These are phyloP conservation scores for Colletes collaris DNA, from an alignment of 2,888 invertebrate species.

Conservation along the genomic window DNA sequence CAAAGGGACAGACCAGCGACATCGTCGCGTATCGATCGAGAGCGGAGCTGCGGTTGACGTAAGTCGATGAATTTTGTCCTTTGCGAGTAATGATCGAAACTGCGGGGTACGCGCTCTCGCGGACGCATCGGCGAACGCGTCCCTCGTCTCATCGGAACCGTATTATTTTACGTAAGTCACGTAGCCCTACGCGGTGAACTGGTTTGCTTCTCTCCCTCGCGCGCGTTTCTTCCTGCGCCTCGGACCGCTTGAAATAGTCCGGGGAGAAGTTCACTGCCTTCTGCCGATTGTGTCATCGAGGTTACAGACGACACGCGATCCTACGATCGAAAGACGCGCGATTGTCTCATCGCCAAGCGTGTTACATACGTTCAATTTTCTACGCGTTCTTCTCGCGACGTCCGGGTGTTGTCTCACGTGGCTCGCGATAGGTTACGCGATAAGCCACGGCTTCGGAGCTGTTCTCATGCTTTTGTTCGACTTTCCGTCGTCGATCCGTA, in stretches of 20 bases:
- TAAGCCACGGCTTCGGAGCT: not conserved
- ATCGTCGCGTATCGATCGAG: constrained; percentile 74
- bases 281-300: constrained; percentile 43
- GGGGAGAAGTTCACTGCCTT: constrained; percentile 48
- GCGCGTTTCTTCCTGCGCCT: constrained; percentile 24
- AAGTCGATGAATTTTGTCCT: constrained; percentile 71
- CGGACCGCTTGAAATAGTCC: constrained; percentile 39
- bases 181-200: constrained; percentile 42
- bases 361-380: constrained; percentile 1
- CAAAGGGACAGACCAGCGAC: constrained; percentile 54
- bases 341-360: not conserved
- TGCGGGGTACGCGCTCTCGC: not conserved
- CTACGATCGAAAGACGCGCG: constrained; percentile 7
- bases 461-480: not conserved
- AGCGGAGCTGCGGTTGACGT: constrained; percentile 67
- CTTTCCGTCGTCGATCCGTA: constrained; percentile 3
- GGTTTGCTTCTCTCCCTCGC: constrained; percentile 37
- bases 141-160: not conserved
- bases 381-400: not conserved
- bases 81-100: constrained; percentile 33
- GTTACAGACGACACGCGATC: constrained; percentile 21
- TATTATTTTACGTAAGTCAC: constrained; percentile 33
- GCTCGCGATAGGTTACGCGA: not conserved
- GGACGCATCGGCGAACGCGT: constrained; percentile 9
- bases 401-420: constrained; percentile 1